Evolutionary conservation across 2,113 vertebrate species (phyloP), one percentile per base, ranked within the genome.

Genomic region (Myiagra hebetior): DNA sequence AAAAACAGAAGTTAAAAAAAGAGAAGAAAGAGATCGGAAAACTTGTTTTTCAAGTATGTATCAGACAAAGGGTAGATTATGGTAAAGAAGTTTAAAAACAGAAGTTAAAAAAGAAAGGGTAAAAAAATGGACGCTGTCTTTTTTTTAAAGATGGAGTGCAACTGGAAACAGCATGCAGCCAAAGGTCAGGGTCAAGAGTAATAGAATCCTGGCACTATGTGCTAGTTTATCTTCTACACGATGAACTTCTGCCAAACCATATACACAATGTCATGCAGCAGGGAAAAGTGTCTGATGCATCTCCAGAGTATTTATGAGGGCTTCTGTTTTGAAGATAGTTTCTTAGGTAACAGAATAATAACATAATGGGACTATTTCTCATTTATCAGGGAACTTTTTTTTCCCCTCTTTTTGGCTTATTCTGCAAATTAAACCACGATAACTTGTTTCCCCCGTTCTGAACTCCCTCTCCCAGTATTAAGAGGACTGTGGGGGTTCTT

Each of bases 261-360:
- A 98, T 98, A 98, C 98, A 98, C 97, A 95, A 93, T 95, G 97
- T 97, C 95, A 78, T 96, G 64, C 85, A 97, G 97, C 89, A 93
- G 97, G 82, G 52, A 95, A 97, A 97, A 98, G 98, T 87, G 97
- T 97, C 98, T 98, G 98, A 98, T 97, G 97, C 97, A 97, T 98
- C 98, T 98, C 98, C 97, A 97, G 98, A 98, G 97, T 97, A 98
- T 98, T 98, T 98, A 98, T 96, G 97, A 98, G 97, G 97, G 98
- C 98, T 99, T 98, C 98, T 98, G 98, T 99, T 98, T 98, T 98
- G 98, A 98, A 98, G 98, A 98, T 98, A 98, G 98, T 98, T 98
- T 98, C 98, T 98, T 98, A 98, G 98, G 98, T 98, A 98, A 99
- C 98, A 91, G 96, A 98, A 97, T 92, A 97, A 98, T 98, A 98